Conservation (phyloP, 2,113 vertebrate species). For the Siniperca chuatsi region DNA sequence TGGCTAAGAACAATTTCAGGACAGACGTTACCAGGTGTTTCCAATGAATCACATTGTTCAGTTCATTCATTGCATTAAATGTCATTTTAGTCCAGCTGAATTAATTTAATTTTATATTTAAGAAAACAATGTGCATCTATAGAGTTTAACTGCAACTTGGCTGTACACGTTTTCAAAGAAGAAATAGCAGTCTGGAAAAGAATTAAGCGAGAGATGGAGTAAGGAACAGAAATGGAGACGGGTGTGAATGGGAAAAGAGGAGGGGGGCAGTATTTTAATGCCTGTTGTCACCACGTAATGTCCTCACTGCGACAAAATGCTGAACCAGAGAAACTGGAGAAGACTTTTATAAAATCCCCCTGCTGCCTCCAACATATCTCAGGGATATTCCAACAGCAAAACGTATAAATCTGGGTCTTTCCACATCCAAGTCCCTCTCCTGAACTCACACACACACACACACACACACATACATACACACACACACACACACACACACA, state of each 20-base stretch:
- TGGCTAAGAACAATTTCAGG: slow-evolving; percentile 41
- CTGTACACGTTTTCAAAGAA: slow-evolving; percentile 36
- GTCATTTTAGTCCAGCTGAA: slow-evolving; percentile 12
- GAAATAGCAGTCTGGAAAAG: slow-evolving; percentile 63
- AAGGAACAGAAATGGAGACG: slow-evolving; percentile 60
- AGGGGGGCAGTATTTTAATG: slow-evolving; percentile 78
- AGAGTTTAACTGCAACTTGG: slow-evolving; percentile 19
- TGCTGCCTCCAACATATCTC: slow-evolving; percentile 76
- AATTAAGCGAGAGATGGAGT: slow-evolving; percentile 52
- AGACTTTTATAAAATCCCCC: slow-evolving; percentile 80
- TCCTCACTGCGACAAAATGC: slow-evolving; percentile 83
- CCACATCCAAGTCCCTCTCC: slow-evolving; percentile 74
- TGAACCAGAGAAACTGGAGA: slow-evolving; percentile 84
- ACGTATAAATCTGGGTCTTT: slow-evolving; percentile 83
- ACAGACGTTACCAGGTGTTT: slow-evolving; percentile 21
- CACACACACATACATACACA: slow-evolving; percentile 38
- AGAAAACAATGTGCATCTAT: slow-evolving; percentile 8
- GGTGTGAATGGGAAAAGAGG: slow-evolving; percentile 60
- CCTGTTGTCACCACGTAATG: slow-evolving; percentile 83
- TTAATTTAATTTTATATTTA: slow-evolving; percentile 17
- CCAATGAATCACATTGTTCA: slow-evolving; percentile 19
- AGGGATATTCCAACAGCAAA: slow-evolving; percentile 80
- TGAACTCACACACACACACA: slow-evolving; percentile 55
- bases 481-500: slow-evolving; percentile 50
- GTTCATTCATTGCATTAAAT: slow-evolving; percentile 4